Evolutionary conservation across 2,888 invertebrate species (phyloP).

Genomic region (Diloba caeruleocephala): DNA sequence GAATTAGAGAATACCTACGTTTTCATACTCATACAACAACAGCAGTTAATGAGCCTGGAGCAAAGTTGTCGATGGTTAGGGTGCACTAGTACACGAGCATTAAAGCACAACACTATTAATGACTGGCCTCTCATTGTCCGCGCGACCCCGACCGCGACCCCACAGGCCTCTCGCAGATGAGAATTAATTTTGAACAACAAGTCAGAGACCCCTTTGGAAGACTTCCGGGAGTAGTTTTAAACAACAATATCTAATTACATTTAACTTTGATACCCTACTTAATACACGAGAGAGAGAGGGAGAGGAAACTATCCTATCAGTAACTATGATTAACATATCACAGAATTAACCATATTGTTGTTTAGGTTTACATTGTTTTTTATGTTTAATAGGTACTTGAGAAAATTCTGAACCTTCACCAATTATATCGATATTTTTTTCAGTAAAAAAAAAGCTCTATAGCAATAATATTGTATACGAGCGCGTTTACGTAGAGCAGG

Average conservation of each 20-base stretch:
- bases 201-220: constrained; percentile 7
- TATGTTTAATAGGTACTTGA: too few species aligned
- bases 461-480: too few species aligned
- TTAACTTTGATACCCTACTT: constrained; percentile 1
- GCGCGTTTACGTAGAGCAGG: too few species aligned
- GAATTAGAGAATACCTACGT: not conserved
- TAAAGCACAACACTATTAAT: constrained; percentile 26
- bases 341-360: too few species aligned
- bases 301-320: too few species aligned
- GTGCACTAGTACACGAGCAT: not conserved
- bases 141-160: not conserved
- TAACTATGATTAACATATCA: too few species aligned
- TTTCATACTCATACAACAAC: too few species aligned
- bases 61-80: not conserved
- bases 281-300: not conserved
- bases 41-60: not conserved
- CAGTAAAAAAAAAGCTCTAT: too few species aligned
- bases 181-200: constrained; percentile 31
- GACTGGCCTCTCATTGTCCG: constrained; percentile 20
- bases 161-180: not conserved
- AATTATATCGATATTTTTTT: too few species aligned
- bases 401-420: too few species aligned
- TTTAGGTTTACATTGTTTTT: too few species aligned
- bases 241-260: constrained; percentile 13
- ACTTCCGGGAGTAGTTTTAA: constrained; percentile 1